Percentiles rank a stretch among this genome's conserved stretches.
Conservation (phyloP, 30 jellyfish, hydroid and myxozoan genomes). For the Hydra vulgaris region DNA sequence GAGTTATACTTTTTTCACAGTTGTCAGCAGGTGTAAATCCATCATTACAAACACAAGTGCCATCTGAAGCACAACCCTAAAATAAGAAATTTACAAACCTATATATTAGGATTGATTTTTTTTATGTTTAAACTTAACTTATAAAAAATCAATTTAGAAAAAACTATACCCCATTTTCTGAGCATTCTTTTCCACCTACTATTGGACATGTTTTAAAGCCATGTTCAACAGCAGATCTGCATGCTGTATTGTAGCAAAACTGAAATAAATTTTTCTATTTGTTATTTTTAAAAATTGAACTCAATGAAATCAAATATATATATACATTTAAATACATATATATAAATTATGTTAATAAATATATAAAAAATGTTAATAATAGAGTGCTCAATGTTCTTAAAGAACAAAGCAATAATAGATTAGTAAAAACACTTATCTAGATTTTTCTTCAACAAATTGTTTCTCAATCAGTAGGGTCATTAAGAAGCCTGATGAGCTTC, state of each 20-base stretch:
- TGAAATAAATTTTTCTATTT: not conserved
- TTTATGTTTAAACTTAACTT: not conserved
- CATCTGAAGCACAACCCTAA: constrained; percentile 17
- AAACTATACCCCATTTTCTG: constrained; percentile 19
- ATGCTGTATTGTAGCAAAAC: constrained; percentile 16
- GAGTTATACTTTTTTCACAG: constrained; percentile 14
- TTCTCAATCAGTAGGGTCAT: no score
- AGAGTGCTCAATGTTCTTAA: no score
- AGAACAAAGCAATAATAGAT: no score
- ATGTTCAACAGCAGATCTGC: constrained; percentile 24
- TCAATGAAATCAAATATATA: not conserved
- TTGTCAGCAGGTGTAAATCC: constrained; percentile 12
- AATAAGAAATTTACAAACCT: not conserved
- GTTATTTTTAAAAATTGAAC: no score
- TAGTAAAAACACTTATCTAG: no score
- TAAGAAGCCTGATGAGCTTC: no score
- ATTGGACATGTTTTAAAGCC: constrained; percentile 13
- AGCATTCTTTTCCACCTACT: constrained; percentile 7
- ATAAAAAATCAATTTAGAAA: not conserved
- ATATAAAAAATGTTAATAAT: no score
- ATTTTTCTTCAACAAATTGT: no score
- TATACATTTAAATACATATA: no score
- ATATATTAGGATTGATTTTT: not conserved
- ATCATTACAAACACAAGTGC: constrained; percentile 19
- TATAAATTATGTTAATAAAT: no score